phyloP scores from a whole-genome alignment of 2,888 invertebrate genomes.

The Trichopria drosophilae region DNA sequence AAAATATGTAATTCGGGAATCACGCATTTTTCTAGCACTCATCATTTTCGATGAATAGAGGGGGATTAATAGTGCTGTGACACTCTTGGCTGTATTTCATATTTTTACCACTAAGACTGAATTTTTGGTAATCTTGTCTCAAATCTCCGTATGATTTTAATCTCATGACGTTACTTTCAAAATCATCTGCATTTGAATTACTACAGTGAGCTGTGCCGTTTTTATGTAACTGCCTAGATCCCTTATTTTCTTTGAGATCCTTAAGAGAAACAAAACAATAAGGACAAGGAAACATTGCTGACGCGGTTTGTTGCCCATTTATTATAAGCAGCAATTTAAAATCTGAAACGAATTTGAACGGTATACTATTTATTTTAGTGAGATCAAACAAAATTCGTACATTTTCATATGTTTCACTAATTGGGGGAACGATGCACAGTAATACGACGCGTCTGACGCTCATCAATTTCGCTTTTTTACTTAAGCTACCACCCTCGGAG shows the following conservation, averaged over 20 bases:
- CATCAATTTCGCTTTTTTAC: too few relatives aligned
- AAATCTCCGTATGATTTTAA: slow-evolving; percentile 15
- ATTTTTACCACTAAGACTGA: slow-evolving; percentile 8
- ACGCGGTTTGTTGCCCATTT: not conserved
- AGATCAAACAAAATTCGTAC: too few relatives aligned
- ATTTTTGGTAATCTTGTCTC: slow-evolving; percentile 7
- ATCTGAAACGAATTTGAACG: too few relatives aligned
- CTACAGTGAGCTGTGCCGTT: not conserved
- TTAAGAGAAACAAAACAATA: slow-evolving; percentile 1
- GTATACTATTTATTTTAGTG: too few relatives aligned
- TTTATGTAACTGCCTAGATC: too few relatives aligned
- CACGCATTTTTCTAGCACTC: slow-evolving; percentile 4
- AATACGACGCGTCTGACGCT: too few relatives aligned
- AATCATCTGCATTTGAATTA: not conserved
- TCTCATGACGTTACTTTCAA: not conserved
- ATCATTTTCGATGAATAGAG: slow-evolving; percentile 5
- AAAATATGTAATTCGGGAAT: slow-evolving; percentile 8
- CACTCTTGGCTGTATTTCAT: slow-evolving; percentile 1
- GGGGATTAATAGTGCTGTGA: slow-evolving; percentile 11
- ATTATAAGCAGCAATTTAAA: not conserved
- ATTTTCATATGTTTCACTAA: too few relatives aligned
- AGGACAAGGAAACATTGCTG: not conserved
- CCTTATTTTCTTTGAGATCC: too few relatives aligned
- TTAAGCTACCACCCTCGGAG: too few relatives aligned
- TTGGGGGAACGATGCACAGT: too few relatives aligned